Conservation (phyloP, 2,888 invertebrate genomes). For the Andrena dorsata region DNA sequence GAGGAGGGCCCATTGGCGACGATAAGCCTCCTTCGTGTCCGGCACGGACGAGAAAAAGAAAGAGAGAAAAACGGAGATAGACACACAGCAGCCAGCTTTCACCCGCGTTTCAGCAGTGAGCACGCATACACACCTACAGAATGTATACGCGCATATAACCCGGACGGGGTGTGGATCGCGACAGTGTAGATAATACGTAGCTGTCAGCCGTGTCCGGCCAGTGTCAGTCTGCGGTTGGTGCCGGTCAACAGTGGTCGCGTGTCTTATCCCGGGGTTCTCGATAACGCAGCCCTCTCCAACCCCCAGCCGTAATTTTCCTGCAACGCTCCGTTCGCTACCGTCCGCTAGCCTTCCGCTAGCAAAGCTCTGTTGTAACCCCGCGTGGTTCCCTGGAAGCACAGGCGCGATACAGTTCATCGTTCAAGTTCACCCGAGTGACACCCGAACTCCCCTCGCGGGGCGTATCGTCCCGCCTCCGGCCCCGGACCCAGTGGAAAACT, state of each 20-base stretch:
- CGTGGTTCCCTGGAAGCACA: neutral
- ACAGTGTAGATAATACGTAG: slow-evolving; percentile 72
- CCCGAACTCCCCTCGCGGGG: neutral
- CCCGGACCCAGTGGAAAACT: neutral
- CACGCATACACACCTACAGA: slow-evolving; percentile 48
- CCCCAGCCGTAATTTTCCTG: neutral
- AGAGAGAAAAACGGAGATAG: slow-evolving; percentile 63
- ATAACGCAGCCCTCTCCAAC: slow-evolving; percentile 13
- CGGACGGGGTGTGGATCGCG: slow-evolving; percentile 66
- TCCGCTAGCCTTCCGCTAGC: too few species aligned
- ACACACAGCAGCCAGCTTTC: slow-evolving; percentile 66
- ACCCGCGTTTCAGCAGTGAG: slow-evolving; percentile 68
- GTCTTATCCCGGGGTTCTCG: neutral
- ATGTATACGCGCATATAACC: slow-evolving; percentile 38
- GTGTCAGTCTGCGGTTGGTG: slow-evolving; percentile 55
- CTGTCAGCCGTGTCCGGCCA: slow-evolving; percentile 64
- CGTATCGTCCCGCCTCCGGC: too few species aligned
- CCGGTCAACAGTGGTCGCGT: slow-evolving; percentile 47
- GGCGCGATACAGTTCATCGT: neutral
- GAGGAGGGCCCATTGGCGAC: slow-evolving; percentile 78
- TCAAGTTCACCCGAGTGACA: slow-evolving; percentile 2
- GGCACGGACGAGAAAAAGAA: slow-evolving; percentile 59
- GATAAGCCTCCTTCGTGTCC: slow-evolving; percentile 73
- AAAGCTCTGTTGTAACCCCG: neutral
- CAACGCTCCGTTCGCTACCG: too few species aligned